Conservation (phyloP, 1,140 invertebrate species). For the Muscidifurax raptorellus region DNA sequence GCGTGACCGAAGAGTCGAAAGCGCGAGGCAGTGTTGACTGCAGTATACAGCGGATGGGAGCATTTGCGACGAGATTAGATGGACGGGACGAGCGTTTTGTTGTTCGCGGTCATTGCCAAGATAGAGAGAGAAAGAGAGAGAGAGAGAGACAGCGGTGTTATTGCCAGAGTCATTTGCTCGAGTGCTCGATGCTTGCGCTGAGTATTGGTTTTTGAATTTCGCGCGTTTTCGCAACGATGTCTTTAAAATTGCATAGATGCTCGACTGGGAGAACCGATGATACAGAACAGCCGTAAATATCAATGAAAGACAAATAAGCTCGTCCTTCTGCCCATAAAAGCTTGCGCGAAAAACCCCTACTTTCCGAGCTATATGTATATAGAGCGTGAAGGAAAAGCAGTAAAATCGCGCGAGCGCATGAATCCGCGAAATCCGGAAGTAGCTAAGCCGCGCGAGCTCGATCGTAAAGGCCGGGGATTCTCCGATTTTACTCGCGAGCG, state of each 20-base stretch:
- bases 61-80: constrained; percentile 3
- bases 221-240: too few relatives aligned
- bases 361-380: neutral
- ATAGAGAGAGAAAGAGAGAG: too few relatives aligned
- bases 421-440: neutral
- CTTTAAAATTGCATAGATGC: too few relatives aligned
- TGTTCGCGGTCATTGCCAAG: neutral
- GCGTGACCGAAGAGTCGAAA: neutral
- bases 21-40: neutral
- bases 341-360: neutral
- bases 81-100: neutral
- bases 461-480: neutral
- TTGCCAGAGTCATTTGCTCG: too few relatives aligned
- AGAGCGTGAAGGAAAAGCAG: neutral
- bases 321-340: neutral
- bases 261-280: too few relatives aligned
- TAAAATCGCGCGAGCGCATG: neutral
- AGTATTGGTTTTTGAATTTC: neutral
- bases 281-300: neutral
- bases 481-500: neutral
- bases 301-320: neutral
- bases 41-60: neutral
- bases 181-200: too few relatives aligned
- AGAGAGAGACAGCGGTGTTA: too few relatives aligned
- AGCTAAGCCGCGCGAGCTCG: neutral